phyloP scores from a whole-genome alignment of 2,797 vertebrate genomes.

The Pipistrellus kuhlii region DNA sequence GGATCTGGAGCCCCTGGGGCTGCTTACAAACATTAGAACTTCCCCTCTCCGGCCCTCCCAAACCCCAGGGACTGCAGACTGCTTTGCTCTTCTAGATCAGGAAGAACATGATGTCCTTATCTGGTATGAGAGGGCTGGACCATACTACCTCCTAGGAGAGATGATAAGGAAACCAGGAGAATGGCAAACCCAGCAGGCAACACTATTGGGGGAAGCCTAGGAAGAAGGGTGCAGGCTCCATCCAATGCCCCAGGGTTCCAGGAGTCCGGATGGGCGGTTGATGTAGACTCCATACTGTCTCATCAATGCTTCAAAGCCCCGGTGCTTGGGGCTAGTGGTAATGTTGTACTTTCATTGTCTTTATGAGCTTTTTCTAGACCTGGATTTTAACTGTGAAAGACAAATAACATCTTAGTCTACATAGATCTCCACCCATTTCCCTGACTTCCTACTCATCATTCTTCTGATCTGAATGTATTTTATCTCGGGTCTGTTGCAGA shows the following conservation, averaged over 20 bases:
- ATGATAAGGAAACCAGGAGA: slow-evolving; percentile 67
- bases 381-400: slow-evolving; percentile 41
- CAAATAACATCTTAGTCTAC: slow-evolving; percentile 26
- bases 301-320: slow-evolving; percentile 66
- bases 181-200: slow-evolving; percentile 63
- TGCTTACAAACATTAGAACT: slow-evolving; percentile 79
- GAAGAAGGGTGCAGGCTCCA: slow-evolving; percentile 64
- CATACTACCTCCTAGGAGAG: slow-evolving; percentile 66
- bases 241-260: slow-evolving; percentile 64
- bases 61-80: slow-evolving; percentile 74
- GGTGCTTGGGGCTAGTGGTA: slow-evolving; percentile 46
- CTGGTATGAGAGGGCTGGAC: slow-evolving; percentile 68
- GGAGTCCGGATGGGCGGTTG: slow-evolving; percentile 71
- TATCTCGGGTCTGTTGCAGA: slow-evolving; percentile 15
- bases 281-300: slow-evolving; percentile 60
- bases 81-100: slow-evolving; percentile 77
- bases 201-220: slow-evolving; percentile 66
- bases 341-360: slow-evolving; percentile 68
- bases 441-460: not conserved
- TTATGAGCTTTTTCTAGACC: slow-evolving; percentile 63
- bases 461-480: not conserved
- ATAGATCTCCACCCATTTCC: not conserved
- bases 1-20: slow-evolving; percentile 65
- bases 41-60: slow-evolving; percentile 80
- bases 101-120: slow-evolving; percentile 79